Base-by-base conservation (phyloP, 2,888 invertebrate species). In the Melolontha melolontha region DNA sequence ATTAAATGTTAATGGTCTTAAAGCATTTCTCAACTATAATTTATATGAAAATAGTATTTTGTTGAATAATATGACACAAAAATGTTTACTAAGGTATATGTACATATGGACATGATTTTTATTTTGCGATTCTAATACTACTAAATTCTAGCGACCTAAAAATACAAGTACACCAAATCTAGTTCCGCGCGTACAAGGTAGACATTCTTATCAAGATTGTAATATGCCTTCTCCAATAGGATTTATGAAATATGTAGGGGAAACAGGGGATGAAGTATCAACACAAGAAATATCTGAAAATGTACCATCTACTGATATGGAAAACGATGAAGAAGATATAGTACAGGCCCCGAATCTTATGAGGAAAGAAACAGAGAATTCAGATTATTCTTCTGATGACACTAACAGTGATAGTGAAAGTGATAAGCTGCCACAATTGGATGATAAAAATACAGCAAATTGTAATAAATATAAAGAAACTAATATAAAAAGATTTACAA, bases 121-220 rank as follows among this genome's bases (percentile, higher is more conserved):
- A 14, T 14, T n/a, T 47, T 47, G 12, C 16, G 5, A 27, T 2
- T 39, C 1, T 63, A n/a, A 59, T 49, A 22, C 8, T 50, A 49
- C 11, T n/a, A 17, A 52, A 52, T 66, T 59, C 49, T 57, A 66
- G 66, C 10, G 57, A 42, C 55, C 63, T 12, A 47, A 10, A 29
- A 11, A 22, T 63, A 64, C 63, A 27, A 67, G 67, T 40, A 67
- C 67, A 12, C 67, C 67, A 14, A 52, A 16, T 5, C 5, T 44
- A 40, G 62, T 51, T 11, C 47, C 57, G 7, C 11, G 2, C 22
- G 2, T 41, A 50, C 57, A 55, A 52, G 44, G 14, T 2, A 29
- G 52, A 14, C 42, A 1, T 29, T 42, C 42, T 52, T 12, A 42
- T 41, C 41, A 52, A 14, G 8, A 40, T 14, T 14, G 5, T 5